Evolutionary conservation across 2,888 invertebrate genomes (phyloP).

Genomic region (Agrilus mali): DNA sequence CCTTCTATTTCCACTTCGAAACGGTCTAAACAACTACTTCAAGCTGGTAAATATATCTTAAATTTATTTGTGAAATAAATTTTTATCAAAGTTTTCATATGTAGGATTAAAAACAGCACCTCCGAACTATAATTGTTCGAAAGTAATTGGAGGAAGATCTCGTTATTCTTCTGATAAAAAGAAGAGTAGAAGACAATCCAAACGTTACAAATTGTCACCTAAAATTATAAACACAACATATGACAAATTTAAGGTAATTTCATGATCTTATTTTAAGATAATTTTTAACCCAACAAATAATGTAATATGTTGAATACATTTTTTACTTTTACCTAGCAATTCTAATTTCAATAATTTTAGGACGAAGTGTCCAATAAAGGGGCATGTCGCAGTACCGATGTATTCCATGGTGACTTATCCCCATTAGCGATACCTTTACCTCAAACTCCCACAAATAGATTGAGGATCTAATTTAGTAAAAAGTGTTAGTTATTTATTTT

Average conservation of each 20-base stretch:
- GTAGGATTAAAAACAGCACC: conserved; percentile 6
- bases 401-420: not conserved
- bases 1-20: conserved; percentile 2
- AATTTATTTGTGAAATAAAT: not conserved
- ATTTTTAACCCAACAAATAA: too few relatives aligned
- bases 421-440: conserved; percentile 6
- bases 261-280: too few relatives aligned
- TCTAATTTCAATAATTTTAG: conserved; percentile 6
- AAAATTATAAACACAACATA: too few relatives aligned
- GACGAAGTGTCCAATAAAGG: conserved; percentile 7
- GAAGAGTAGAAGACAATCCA: too few relatives aligned
- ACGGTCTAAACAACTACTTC: not conserved
- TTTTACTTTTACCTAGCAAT: not conserved
- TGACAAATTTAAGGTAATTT: too few relatives aligned
- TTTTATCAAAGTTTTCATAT: not conserved
- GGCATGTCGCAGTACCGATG: conserved; percentile 11
- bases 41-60: not conserved
- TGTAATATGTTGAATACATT: not conserved
- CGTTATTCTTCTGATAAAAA: too few relatives aligned
- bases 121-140: not conserved
- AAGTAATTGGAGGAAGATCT: too few relatives aligned
- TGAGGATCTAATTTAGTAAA: too few relatives aligned
- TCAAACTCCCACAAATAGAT: conserved; percentile 3
- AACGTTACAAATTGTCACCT: too few relatives aligned
- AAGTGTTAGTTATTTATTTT: too few relatives aligned